phyloP scores from a whole-genome alignment of 2,113 vertebrate species.

The Myxocyprinus asiaticus region DNA sequence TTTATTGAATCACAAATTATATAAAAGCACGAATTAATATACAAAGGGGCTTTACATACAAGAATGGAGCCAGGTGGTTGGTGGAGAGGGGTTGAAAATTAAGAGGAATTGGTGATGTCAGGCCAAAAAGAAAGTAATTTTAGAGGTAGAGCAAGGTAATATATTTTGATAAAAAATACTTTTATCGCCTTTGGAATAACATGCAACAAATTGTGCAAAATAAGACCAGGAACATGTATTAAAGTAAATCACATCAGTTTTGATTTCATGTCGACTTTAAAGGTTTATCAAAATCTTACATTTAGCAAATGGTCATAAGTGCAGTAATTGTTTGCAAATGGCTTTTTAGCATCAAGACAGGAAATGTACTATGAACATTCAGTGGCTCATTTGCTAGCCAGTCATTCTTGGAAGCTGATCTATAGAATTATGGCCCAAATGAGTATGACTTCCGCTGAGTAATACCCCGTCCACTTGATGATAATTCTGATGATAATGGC shows the following conservation, averaged over 20 bases:
- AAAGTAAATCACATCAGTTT: not conserved
- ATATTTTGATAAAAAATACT: not conserved
- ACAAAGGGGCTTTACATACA: too few relatives aligned
- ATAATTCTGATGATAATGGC: constrained; percentile 38
- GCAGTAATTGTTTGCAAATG: constrained; percentile 43
- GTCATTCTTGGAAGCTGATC: constrained; percentile 42
- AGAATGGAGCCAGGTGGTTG: too few relatives aligned
- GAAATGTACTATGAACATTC: constrained; percentile 38
- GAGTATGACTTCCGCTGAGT: constrained; percentile 18
- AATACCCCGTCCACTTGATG: constrained; percentile 29
- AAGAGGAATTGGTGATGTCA: not conserved
- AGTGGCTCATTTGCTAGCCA: constrained; percentile 34
- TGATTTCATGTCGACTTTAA: constrained; percentile 1
- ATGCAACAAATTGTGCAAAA: too few relatives aligned
- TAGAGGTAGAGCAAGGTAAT: not conserved
- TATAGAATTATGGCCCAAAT: constrained; percentile 41
- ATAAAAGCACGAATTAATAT: too few relatives aligned
- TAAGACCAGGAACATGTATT: too few relatives aligned
- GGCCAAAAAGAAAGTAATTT: not conserved
- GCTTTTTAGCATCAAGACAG: constrained; percentile 50
- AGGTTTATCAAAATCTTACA: constrained; percentile 26
- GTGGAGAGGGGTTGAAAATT: not conserved
- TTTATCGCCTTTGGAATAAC: too few relatives aligned
- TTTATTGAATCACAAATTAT: too few relatives aligned
- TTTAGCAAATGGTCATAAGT: constrained; percentile 38